Base-by-base conservation (phyloP, 2,797 vertebrate genomes). In the Enteromius argenteus region DNA sequence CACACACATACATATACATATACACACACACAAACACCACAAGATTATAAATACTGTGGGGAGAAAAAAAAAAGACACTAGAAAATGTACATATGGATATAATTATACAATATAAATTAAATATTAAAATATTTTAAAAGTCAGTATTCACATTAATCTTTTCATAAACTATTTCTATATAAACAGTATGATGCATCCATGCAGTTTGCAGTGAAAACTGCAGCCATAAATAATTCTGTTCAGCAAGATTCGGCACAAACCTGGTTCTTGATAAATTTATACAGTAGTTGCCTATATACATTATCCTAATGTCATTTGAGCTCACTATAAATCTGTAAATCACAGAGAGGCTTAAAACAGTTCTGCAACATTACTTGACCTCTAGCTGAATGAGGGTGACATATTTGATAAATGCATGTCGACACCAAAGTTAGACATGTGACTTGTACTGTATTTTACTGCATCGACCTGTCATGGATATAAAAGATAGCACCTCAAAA, bases 381-480 rank as follows among this genome's bases (percentile, higher is more conserved):
- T 81, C 37, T 32, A 81, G 3, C 19, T 30, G 17, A 58, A 44
- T 23, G 2, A n/a, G 68, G 23, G 4, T 44, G 27, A 23, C 9
- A 21, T 8, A 58, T 81, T 81, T 72, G 23, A 60, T 23, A 10
- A 60, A 58, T 44, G 6, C n/a, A 27, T 19, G 0, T 53, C 10
- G 1, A 3, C 51, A 32, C 2, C 6, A 15, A 81, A n/a, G 37
- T 44, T 60, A 58, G 13, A 71, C n/a, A 37, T 32, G 51, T 58
- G 23, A 44, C 64, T 23, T 32, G 27, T 80, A 81, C 37, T 58
- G 32, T 39, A 56, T 53, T 68, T 68, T 69, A 58, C 32, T 5
- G 14, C 17, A 35, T 32, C 23, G 71, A 3, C 17, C 21, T 62
- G 39, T 72, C 23, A 35, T 4, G 53, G 3, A n/a, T 19, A 72